Conservation (phyloP, 2,888 invertebrate genomes). For the Nephrotoma appendiculata region DNA sequence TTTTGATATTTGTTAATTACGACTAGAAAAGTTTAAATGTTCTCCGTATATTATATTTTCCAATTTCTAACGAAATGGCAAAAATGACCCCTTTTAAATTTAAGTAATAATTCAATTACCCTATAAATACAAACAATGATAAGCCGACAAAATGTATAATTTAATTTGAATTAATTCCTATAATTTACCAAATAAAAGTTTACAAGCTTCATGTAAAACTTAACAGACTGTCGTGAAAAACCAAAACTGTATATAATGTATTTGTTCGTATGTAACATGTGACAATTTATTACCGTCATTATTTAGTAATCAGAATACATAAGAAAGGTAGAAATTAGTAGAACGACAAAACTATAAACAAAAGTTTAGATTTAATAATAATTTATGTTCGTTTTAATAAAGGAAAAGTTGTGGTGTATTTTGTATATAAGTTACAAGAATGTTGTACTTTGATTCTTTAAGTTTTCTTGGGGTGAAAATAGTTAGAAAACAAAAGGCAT, state of each 20-base stretch:
- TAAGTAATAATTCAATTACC: too few relatives aligned
- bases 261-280: background rate
- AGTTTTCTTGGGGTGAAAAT: background rate
- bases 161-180: background rate
- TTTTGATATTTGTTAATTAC: too few relatives aligned
- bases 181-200: background rate
- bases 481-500: background rate
- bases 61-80: too few relatives aligned
- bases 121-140: too few relatives aligned
- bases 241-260: background rate
- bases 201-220: background rate
- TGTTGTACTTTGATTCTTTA: background rate
- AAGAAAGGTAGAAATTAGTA: background rate
- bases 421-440: background rate
- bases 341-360: background rate
- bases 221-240: background rate
- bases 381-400: background rate
- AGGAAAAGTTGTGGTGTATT: background rate
- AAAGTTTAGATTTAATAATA: background rate
- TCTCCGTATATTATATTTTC: too few relatives aligned
- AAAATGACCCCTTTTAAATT: too few relatives aligned
- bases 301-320: background rate
- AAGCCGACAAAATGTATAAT: background rate
- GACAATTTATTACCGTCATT: background rate
- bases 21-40: too few relatives aligned